Base-by-base conservation (phyloP, 1,140 invertebrate species). In the Aphaenogaster rudis region DNA sequence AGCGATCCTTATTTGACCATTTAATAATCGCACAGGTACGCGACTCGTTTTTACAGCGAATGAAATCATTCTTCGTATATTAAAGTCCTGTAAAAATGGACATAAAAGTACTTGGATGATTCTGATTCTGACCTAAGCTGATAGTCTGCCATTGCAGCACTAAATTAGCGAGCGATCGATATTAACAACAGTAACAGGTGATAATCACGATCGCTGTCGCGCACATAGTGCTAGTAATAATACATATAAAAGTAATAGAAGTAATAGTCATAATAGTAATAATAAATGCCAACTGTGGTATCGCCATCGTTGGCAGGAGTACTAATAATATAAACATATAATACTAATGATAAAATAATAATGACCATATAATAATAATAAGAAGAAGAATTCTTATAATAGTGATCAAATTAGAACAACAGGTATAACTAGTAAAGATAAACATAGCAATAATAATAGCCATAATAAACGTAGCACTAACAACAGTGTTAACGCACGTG, bases 221-320 rank as follows among this genome's bases (percentile, higher is more conserved):
- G 66, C 82, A 72, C n/a, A 78, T 88, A 81, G 48, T 85, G 66
- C 61, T 52, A 57, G 82, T 90, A 74, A 88, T 86, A 85, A 88
- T 86, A 90, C 59, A 86, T 84, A 89, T 82, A 90, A 87, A 78
- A 91, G 21, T 90, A 88, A 91, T 86, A 90, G 82, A 86, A 77
- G 74, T 80, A 87, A 81, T 81, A 42, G 87, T 79, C 63, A 90
- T 79, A 88, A 87, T 86, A 77, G 79, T 86, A 89, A 87, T 88
- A 86, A 90, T 91, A 88, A 86, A 81, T 82, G 52, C 64, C 54
- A 88, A 86, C 63, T 74, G 74, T 57, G 69, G 77, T 87, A 90
- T 85, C 69, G 57, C 78, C 86, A 74, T 76, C 33, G 69, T 79
- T 86, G 61, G 33, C 33, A 50, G 45, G 7, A 86, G 66, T 45